Percentiles rank a stretch among this genome's conserved stretches.
Conservation (phyloP, 2,113 vertebrate genomes). For the Dicrurus megarhynchus region DNA sequence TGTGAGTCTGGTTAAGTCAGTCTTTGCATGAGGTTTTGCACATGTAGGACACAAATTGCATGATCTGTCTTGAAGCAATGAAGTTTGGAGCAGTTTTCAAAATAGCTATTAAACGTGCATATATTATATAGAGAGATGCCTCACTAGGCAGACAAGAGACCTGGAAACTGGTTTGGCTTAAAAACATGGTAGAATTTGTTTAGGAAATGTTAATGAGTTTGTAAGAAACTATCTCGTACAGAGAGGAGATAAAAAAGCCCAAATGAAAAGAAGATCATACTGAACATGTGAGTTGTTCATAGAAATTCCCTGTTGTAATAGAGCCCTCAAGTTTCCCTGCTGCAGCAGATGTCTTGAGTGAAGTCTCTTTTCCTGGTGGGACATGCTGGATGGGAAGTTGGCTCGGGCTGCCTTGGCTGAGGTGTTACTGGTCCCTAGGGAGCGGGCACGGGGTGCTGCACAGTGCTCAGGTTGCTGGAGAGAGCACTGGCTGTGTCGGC, state of each 20-base stretch:
- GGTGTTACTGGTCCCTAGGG: background rate
- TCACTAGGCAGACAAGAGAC: background rate
- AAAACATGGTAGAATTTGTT: background rate
- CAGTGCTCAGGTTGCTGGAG: background rate
- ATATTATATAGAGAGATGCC: background rate
- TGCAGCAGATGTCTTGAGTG: background rate
- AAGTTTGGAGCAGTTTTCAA: background rate
- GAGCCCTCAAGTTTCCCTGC: background rate
- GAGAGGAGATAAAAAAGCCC: accelerated
- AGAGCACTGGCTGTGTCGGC: accelerated
- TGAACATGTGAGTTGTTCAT: background rate
- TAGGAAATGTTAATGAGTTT: background rate
- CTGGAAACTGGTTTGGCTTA: background rate
- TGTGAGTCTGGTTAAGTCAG: background rate
- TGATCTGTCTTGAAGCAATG: background rate
- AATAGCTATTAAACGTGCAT: background rate
- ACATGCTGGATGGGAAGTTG: background rate
- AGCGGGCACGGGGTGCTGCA: accelerated
- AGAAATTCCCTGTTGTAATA: background rate
- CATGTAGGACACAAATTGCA: background rate
- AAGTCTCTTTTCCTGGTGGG: background rate
- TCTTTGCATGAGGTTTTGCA: background rate
- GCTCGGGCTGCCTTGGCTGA: background rate
- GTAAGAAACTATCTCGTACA: background rate
- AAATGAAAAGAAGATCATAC: background rate